A percentile compares a stretch with the other conserved stretches of the same genome.
These are phyloP conservation scores for Metalampra italica DNA, from an alignment of 2,888 invertebrate species.

Conservation along the genomic window DNA sequence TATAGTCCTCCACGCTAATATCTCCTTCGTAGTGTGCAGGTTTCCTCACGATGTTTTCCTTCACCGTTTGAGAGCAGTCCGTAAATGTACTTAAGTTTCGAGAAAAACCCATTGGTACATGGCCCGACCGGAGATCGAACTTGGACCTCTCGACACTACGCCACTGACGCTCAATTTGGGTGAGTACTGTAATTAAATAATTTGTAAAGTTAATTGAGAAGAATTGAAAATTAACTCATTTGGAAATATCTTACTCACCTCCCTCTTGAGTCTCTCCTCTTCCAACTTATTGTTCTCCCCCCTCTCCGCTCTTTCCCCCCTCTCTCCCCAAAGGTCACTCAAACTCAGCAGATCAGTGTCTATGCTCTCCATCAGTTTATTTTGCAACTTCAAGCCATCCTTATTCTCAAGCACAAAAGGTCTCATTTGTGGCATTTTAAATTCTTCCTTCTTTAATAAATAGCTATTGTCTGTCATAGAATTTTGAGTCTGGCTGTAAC, in stretches of 20 bases:
- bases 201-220: constrained; percentile 7
- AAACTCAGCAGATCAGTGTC: constrained; percentile 75
- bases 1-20: no score
- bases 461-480: constrained; percentile 38
- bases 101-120: no score
- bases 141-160: no score
- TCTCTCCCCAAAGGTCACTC: constrained; percentile 82
- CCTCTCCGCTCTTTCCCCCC: constrained; percentile 45
- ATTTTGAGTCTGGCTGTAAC: constrained; percentile 35
- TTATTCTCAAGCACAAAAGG: constrained; percentile 45
- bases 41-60: no score
- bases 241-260: constrained; percentile 73
- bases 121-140: no score
- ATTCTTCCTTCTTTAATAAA: constrained; percentile 47
- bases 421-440: constrained; percentile 66
- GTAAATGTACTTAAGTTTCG: no score
- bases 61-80: no score
- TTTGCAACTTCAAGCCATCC: constrained; percentile 33
- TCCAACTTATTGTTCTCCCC: constrained; percentile 76
- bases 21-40: no score
- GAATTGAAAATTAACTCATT: neutral
- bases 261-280: constrained; percentile 86
- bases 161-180: no score
- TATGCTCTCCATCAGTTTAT: constrained; percentile 53
- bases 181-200: neutral